Evolutionary conservation across 2,113 vertebrate genomes (phyloP), one percentile per base, ranked within the genome.

Genomic region (Herpetotheres cachinnans): DNA sequence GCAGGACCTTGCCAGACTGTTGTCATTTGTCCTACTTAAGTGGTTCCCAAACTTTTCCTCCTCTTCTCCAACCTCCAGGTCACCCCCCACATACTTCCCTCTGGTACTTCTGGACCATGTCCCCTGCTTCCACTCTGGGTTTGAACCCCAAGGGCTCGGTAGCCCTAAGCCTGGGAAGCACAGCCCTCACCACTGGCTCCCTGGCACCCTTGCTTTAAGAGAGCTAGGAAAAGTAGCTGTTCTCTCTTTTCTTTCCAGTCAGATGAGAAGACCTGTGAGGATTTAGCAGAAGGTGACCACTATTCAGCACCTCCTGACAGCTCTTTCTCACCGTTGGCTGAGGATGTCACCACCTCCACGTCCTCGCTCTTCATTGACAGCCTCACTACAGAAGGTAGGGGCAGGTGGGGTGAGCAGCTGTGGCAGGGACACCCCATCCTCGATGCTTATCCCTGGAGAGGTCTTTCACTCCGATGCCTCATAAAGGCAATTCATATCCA

Each of bases 371-470:
- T 93, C 73, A 11, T 97, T 0, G 97, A 97, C 58, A 98, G 97
- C 67, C 97, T 98, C 36, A 98, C 99, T 36, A 99, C 99, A 0
- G 98, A 99, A 98, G 99, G 99, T 99, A 97, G 54, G 69, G 71
- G 34, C 46, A 13, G n/a, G 16, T 4, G 38, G n/a, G 47, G 36
- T 4, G 44, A 19, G 27, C 12, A 3, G 10, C 54, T 36, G 14
- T 2, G n/a, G 17, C 24, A 11, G 71, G 30, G 65, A 47, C 32
- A 10, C 54, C 42, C 47, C 58, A 1, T 29, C 56, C 55, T 44
- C 12, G 1, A 12, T 5, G 2, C 40, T 16, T 5, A 2, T 13
- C 74, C 73, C 40, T 18, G 69, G 42, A 5, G 61, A 62, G 16
- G 1, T 21, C 52, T 36, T 25, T 12, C 55, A 1, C 46, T 29